Conservation (phyloP, 1,140 invertebrate genomes). For the Adelges cooleyi region DNA sequence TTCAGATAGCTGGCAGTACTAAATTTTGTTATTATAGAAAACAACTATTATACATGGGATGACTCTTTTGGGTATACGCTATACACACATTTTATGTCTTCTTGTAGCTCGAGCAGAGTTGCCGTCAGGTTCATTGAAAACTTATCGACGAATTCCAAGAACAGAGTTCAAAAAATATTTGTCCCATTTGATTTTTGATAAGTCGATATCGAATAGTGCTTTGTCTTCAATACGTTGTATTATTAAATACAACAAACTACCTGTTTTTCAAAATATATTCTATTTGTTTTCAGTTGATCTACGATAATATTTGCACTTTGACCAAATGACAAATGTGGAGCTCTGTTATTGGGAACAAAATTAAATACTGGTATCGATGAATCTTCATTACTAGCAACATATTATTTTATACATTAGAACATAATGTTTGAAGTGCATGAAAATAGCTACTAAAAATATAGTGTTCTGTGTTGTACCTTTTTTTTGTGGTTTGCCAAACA, state of each 20-base stretch:
- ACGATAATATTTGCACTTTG: background rate
- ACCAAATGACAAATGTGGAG: conserved; percentile 30
- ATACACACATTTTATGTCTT: background rate
- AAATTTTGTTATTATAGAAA: no score
- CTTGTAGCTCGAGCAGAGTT: background rate
- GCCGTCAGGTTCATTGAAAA: background rate
- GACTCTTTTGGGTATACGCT: no score
- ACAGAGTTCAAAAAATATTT: background rate
- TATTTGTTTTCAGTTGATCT: background rate
- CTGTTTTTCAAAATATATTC: background rate
- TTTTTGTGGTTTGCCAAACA: background rate
- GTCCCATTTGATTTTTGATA: background rate
- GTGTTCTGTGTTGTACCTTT: no score
- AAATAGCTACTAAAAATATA: no score
- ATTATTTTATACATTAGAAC: no score
- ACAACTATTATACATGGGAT: no score
- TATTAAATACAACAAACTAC: no score
- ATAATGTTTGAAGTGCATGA: no score
- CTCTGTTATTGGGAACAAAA: background rate
- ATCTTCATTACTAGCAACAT: no score
- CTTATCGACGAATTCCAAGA: background rate
- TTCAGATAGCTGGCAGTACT: no score
- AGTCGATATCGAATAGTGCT: background rate
- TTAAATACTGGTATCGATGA: conserved; percentile 6
- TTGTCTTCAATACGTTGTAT: background rate